Base-by-base conservation (phyloP, 2,113 vertebrate genomes). In the Promerops cafer region DNA sequence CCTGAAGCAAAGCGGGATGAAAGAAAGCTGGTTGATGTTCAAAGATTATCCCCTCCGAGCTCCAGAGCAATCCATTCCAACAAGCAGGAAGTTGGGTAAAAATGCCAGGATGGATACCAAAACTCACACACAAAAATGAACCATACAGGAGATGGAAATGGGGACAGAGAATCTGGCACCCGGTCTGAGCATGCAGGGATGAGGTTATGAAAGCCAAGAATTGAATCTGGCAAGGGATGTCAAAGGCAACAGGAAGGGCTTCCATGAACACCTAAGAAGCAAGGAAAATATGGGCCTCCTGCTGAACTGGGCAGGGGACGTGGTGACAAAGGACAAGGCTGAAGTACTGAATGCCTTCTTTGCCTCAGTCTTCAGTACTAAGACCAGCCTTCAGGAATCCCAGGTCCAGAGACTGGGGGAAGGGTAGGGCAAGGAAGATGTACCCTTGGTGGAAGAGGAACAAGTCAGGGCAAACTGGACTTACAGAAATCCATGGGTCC, bases 1-100 rank as follows among this genome's bases (percentile, higher is more conserved):
- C 33, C 65, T 74, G n/a, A 14, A 63, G 53, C 5, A 14, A 69
- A 13, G 14, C 1, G 4, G 14, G 5, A 24, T 26, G 1, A 1
- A 84, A 78, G 52, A 31, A 33, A 76, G 7, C 5, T 47, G 37
- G 9, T 2, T 57, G 30, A 10, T 19, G 7, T 50, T 50, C 30
- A 22, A 61, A 22, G 49, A 59, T 72, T 18, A 53, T 4, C 8
- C 6, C 2, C 22, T 61, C 81, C 5, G 7, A 71, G 30, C 20
- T 63, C 60, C 65, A 77, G 9, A 42, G 40, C 33, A 65, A 49
- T 20, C 24, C 28, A 63, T 15, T 70, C 39, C 49, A 91, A 66
- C 16, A 35, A 53, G 47, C 9, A 66, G 4, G 4, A 83, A 27
- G 21, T 17, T 8, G 24, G 19, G 22, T 20, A 27, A 70, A 83